Evolutionary conservation across 2,888 invertebrate species (phyloP).

Genomic region (Polia nebulosa): DNA sequence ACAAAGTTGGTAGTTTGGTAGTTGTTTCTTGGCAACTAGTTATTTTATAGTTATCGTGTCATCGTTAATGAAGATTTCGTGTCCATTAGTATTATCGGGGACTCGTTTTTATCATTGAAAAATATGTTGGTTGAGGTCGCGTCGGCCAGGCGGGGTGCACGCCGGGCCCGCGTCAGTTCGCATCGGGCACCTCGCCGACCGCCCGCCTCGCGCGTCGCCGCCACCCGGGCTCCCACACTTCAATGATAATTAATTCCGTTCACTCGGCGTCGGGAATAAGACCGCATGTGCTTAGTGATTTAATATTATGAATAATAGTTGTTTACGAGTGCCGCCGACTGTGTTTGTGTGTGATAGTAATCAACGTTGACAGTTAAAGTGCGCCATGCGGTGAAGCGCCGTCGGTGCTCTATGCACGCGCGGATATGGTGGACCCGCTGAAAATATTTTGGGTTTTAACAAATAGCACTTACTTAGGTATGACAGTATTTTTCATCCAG

Average conservation of each 20-base stretch:
- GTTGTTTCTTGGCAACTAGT: slow-evolving; percentile 39
- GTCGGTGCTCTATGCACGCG: slow-evolving; percentile 78
- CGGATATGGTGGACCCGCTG: slow-evolving; percentile 95
- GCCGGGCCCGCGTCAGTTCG: slow-evolving; percentile 85
- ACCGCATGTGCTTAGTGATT: slow-evolving; percentile 75
- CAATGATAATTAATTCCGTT: slow-evolving; percentile 71
- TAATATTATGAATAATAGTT: slow-evolving; percentile 72
- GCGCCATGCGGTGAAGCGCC: slow-evolving; percentile 88
- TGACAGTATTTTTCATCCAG: slow-evolving; percentile 60
- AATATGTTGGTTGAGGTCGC: slow-evolving; percentile 77
- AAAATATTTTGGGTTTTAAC: slow-evolving; percentile 96
- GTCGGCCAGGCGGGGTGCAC: slow-evolving; percentile 83
- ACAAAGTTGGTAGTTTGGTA: slow-evolving; percentile 33
- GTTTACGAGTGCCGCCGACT: slow-evolving; percentile 63
- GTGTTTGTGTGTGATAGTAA: slow-evolving; percentile 74
- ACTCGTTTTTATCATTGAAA: slow-evolving; percentile 77
- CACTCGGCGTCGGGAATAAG: slow-evolving; percentile 65
- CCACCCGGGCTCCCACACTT: slow-evolving; percentile 73
- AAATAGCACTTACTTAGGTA: slow-evolving; percentile 96
- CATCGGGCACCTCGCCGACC: slow-evolving; percentile 81
- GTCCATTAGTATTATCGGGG: slow-evolving; percentile 62
- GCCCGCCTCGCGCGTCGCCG: slow-evolving; percentile 82
- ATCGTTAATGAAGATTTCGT: slow-evolving; percentile 56
- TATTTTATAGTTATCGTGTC: slow-evolving; percentile 57
- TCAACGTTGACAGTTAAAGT: slow-evolving; percentile 77